Evolutionary conservation across 2,888 invertebrate species (phyloP), one percentile per base, ranked within the genome.

Genomic region (Melanophora roralis): DNA sequence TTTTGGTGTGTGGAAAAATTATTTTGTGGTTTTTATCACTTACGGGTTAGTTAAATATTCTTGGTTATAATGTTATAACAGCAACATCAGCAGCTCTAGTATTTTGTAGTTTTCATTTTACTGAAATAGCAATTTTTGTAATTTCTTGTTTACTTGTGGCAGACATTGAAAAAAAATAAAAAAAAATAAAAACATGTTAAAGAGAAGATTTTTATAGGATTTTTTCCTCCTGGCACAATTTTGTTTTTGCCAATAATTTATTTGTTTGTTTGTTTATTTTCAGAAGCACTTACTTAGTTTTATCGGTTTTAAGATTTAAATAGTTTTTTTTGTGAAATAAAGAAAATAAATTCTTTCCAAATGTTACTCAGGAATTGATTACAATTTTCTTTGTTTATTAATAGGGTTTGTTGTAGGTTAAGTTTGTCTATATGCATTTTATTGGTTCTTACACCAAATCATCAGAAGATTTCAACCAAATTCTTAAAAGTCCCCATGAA

Each of bases 201-300:
- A 64, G 47, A 57, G 32, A 45, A 16, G 6, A 27, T 43, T 27
- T 40, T 43, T 9, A 16, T 60, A 27, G 16, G n/a, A 14, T 34
- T 5, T 34, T 65, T 38, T 36, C 16, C 16, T 47, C 53, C 27
- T 47, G 38, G 64, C 73, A 47, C 73, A 73, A 73, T 65, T 73
- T 47, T 55, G 45, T 72, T 69, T 72, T 64, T 43, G 34, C 32
- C 27, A 32, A 59, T 32, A 49, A 36, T 40, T 27, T 51, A n/a
- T 51, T 27, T 53, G n/a, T 23, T 47, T 49, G n/a, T 38, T 49
- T 23, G 4, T n/a, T 38, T 27, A 27, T 27, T 27, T 27, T 27
- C 27, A 27, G 27, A 27, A 27, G 3, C 27, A 27, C 6, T 5
- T 27, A 3, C 27, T 6, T 27, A 27, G 6, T 27, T 27, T 27